Conservation (phyloP, 2,888 invertebrate species). For the Scaptomyza caliginosa region DNA sequence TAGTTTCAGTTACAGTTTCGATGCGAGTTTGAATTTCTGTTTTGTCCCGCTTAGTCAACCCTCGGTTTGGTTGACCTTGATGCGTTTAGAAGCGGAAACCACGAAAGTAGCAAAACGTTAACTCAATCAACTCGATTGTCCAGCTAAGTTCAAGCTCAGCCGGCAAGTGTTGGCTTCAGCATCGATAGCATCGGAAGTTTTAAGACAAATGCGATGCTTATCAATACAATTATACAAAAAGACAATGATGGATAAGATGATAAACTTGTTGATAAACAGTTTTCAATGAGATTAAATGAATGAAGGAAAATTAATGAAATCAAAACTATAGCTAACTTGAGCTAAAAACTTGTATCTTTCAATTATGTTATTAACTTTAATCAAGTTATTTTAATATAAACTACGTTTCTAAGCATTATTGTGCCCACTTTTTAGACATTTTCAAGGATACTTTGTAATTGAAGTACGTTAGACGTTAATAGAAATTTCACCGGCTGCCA, state of each 20-base stretch:
- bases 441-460: conserved; percentile 19
- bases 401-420: not conserved
- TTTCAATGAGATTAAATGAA: not conserved
- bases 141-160: conserved; percentile 8
- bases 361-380: not conserved
- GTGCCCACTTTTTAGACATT: not conserved
- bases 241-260: not conserved
- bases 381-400: not conserved
- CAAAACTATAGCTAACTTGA: too few species aligned
- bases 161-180: conserved; percentile 5
- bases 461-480: conserved; percentile 18
- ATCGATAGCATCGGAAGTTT: conserved; percentile 8
- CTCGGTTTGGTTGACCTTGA: conserved; percentile 46
- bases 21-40: not conserved
- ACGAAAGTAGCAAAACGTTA: conserved; percentile 33
- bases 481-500: conserved; percentile 28
- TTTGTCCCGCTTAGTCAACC: not conserved
- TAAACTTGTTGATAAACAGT: too few species aligned
- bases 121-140: conserved; percentile 38
- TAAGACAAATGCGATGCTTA: conserved; percentile 3
- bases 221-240: conserved; percentile 3
- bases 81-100: conserved; percentile 50
- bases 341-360: not conserved
- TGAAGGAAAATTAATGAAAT: not conserved
- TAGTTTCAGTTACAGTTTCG: not conserved